Evolutionary conservation across 2,888 invertebrate genomes (phyloP).

Genomic region (Cistogaster globosa): DNA sequence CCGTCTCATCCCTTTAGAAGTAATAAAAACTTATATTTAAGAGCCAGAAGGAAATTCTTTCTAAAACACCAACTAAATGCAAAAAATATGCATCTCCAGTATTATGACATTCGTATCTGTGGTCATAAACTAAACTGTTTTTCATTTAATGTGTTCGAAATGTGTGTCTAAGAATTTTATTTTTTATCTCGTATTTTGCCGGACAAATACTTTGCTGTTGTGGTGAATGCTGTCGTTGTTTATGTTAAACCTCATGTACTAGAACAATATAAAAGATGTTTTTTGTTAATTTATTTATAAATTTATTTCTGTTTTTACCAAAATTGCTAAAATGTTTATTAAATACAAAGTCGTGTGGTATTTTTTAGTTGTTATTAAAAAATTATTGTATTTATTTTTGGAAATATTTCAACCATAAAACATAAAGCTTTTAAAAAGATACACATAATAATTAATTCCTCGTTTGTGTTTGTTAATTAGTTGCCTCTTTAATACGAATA

Average conservation of each 20-base stretch:
- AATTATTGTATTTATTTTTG: no score
- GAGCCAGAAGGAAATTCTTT: background rate
- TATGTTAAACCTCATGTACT: slow-evolving; percentile 2
- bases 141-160: slow-evolving; percentile 15
- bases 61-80: background rate
- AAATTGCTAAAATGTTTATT: no score
- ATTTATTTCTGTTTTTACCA: no score
- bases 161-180: slow-evolving; percentile 25
- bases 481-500: background rate
- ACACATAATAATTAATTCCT: background rate
- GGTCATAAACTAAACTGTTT: slow-evolving; percentile 52
- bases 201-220: slow-evolving; percentile 4
- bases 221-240: background rate
- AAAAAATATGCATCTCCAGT: slow-evolving; percentile 19
- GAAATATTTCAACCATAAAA: no score
- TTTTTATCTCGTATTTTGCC: background rate
- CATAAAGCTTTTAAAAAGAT: no score
- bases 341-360: no score
- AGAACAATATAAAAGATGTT: background rate
- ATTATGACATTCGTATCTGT: slow-evolving; percentile 9
- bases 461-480: slow-evolving; percentile 2
- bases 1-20: slow-evolving; percentile 6
- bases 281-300: background rate
- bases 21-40: slow-evolving; percentile 37
- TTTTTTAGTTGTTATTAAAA: no score